phyloP scores from a whole-genome alignment of 2,797 vertebrate genomes.

The Arremon aurantiirostris region DNA sequence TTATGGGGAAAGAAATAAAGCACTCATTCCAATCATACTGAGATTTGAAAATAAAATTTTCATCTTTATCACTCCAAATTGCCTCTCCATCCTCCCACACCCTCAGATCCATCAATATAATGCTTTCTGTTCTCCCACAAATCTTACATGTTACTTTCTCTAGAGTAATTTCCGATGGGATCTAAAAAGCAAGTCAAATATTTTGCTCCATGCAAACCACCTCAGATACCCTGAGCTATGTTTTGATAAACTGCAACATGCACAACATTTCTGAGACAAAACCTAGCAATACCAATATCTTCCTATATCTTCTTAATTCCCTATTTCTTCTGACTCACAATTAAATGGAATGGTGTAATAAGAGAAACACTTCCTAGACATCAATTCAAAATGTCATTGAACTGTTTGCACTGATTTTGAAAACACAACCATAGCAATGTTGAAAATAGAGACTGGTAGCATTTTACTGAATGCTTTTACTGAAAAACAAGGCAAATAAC shows the following conservation, averaged over 20 bases:
- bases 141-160: not conserved
- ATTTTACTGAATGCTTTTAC: conserved; percentile 36
- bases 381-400: not conserved
- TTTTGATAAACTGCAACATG: not conserved
- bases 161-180: not conserved
- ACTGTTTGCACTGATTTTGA: not conserved
- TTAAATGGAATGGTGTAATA: not conserved
- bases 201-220: not conserved
- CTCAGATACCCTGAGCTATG: not conserved
- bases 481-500: conserved; percentile 40
- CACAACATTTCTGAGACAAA: not conserved
- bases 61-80: not conserved
- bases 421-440: not conserved
- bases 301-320: not conserved
- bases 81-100: not conserved
- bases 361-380: not conserved
- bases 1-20: not conserved
- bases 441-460: conserved; percentile 1
- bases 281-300: not conserved
- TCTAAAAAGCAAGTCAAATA: not conserved
- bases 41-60: not conserved
- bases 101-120: not conserved
- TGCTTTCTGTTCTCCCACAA: not conserved
- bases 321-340: not conserved
- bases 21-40: not conserved